Base-by-base conservation (phyloP, 2,113 vertebrate species). In the Sebastes schlegelii region DNA sequence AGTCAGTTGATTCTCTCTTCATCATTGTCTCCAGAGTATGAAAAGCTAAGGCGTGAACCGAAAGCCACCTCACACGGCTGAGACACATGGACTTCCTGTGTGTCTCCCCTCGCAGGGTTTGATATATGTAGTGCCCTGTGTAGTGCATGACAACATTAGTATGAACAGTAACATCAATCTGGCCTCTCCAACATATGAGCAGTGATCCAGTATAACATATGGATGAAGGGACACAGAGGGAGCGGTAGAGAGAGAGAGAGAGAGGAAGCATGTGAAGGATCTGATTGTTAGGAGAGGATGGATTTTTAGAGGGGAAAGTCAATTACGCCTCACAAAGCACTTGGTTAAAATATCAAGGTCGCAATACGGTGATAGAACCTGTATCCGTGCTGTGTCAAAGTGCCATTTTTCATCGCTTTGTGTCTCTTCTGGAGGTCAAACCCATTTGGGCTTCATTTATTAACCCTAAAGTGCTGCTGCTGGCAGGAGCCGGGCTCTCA, bases 271-370 rank as follows among this genome's bases (percentile, higher is more conserved):
- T 60, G 54, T 88, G 79, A 86, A 79, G 77, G 84, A 77, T 85
- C 75, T 77, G 80, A 91, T 87, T 89, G 87, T 89, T 85, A 82
- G 58, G 45, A 70, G 71, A 86, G 71, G 87, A 92, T 84, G 86
- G 89, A 92, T 93, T 93, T 92, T 92, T 82, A 74, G 68, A 78
- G 83, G 70, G 78, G 88, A 88, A 90, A 94, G 91, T 94, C 84
- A 88, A 92, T 94, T 91, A 92, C 11, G 58, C 83, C 75, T 77
- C 84, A 88, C 88, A 86, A 82, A 92, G 88, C 91, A 89, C 87
- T 92, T 92, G 86, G 91, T 93, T 92, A 92, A 92, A 94, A 93
- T 91, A 93, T 93, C 92, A 94, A 94, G 91, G 93, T 93, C 71
- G 78, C 69, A 76, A 77, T 86, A 72, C 51, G 13, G 78, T 81